Evolutionary conservation across 1,140 invertebrate species (phyloP), one percentile per base, ranked within the genome.

Genomic region (Melitaea cinxia): DNA sequence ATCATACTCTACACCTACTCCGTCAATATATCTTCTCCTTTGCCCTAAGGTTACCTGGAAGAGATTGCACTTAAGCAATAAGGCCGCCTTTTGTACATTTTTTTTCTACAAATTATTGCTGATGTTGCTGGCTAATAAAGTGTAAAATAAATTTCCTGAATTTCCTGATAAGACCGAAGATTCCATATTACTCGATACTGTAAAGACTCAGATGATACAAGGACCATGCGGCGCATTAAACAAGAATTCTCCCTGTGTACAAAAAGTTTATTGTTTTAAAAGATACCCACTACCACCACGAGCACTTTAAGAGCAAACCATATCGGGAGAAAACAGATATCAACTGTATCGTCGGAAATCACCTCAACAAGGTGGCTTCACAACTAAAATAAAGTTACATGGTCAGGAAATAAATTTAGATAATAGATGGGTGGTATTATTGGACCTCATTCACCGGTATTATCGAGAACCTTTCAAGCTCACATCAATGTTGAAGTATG

Each of bases 261-360:
- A 59, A 42, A 68, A 89, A 66, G 82, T 79, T 58, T 82, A 85
- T 56, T 92, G 91, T 65, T 71, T 77, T 17, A 86, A 86, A 63
- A 52, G 68, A 39, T 82, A 70, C 64, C 75, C 79, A 17, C 77
- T 28, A 4, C 26, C 26, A 28, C 26, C 26, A 14, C 12, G 12
- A 85, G 80, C 60, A 17, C 28, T 33, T 69, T 14, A 39, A n/a
- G 47, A 57, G 7, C 3, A 68, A 30, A 70, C 72, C 10, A 17
- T 70, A 37, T 65, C 68, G 49, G 65, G 61, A 17, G 14, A 70
- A n/a, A 50, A 65, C 39, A 65, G 68, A 45, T 74, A 68, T 15
- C 35, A 12, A 12, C 12, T 35, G 33, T 35, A 35, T 35, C 33
- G 33, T 10, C 5, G 33, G 12, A 35, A 35, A 35, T 37, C 35